Evolutionary conservation across 2,797 vertebrate genomes (phyloP).

Genomic region (Lemur catta): DNA sequence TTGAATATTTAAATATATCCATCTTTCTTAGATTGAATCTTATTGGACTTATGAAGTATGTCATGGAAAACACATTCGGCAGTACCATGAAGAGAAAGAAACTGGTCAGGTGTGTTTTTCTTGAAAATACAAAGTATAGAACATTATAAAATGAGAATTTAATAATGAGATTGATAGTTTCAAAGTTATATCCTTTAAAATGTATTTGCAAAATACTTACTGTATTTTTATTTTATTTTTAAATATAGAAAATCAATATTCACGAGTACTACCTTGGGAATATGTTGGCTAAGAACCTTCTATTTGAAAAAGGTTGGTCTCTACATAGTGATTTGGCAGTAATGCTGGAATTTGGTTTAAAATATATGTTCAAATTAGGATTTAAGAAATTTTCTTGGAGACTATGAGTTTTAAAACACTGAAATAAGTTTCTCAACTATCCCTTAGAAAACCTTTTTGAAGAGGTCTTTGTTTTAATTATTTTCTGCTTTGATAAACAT

Average conservation of each 20-base stretch:
- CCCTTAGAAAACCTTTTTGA: constrained; percentile 28
- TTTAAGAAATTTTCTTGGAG: constrained; percentile 17
- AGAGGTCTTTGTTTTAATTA: constrained; percentile 39
- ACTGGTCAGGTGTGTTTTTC: constrained; percentile 91
- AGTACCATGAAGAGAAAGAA: constrained; percentile 99
- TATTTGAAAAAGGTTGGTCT: constrained; percentile 88
- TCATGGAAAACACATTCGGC: constrained; percentile 96
- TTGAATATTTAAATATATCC: neutral
- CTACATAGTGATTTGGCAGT: constrained; percentile 43
- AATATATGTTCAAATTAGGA: constrained; percentile 40
- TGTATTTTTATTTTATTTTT: constrained; percentile 70
- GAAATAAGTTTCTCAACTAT: constrained; percentile 23
- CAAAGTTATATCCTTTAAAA: constrained; percentile 45
- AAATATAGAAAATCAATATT: constrained; percentile 92
- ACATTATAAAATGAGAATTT: constrained; percentile 46
- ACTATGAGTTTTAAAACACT: constrained; percentile 46
- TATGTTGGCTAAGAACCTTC: constrained; percentile 85
- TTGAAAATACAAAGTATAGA: constrained; percentile 41
- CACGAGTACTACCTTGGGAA: constrained; percentile 97
- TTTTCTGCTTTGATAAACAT: constrained; percentile 37
- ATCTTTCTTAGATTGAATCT: constrained; percentile 93
- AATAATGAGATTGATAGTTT: constrained; percentile 49
- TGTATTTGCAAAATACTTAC: constrained; percentile 62
- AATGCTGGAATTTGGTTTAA: constrained; percentile 50
- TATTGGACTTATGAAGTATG: constrained; percentile 99